Evolutionary conservation across 2,797 vertebrate species (phyloP).

Genomic region (Salarias fasciatus): DNA sequence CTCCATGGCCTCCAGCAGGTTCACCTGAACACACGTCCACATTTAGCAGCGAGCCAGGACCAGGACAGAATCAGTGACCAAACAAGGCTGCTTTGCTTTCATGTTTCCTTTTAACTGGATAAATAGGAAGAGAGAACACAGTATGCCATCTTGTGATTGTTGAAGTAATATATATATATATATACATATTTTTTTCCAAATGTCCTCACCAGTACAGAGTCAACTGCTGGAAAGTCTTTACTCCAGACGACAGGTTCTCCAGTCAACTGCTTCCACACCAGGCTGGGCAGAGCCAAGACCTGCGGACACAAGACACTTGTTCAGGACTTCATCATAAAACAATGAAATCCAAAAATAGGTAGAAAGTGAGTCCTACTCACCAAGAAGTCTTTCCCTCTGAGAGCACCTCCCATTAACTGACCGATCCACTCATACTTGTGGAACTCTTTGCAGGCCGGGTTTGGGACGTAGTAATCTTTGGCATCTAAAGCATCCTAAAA

Average conservation of each 20-base stretch:
- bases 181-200: no score
- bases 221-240: constrained; percentile 96
- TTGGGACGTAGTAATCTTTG: constrained; percentile 96
- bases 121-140: no score
- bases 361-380: constrained; percentile 79
- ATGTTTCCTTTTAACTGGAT: no score
- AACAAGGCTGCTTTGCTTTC: no score
- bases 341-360: no score
- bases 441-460: constrained; percentile 94
- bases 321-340: no score
- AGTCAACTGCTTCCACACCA: constrained; percentile 97
- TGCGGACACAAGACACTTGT: constrained; percentile 57
- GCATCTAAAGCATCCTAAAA: constrained; percentile 92
- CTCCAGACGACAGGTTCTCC: constrained; percentile 94
- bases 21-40: constrained; percentile 84
- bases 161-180: constrained; percentile 2
- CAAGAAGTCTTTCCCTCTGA: constrained; percentile 96
- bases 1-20: constrained; percentile 95
- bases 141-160: no score
- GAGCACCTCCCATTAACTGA: constrained; percentile 97
- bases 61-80: no score
- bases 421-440: constrained; percentile 96
- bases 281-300: constrained; percentile 94
- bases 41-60: no score
- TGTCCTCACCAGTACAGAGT: constrained; percentile 92